These are phyloP conservation scores for Timema cristinae DNA, from an alignment of 2,888 invertebrate genomes.

Conservation along the genomic window DNA sequence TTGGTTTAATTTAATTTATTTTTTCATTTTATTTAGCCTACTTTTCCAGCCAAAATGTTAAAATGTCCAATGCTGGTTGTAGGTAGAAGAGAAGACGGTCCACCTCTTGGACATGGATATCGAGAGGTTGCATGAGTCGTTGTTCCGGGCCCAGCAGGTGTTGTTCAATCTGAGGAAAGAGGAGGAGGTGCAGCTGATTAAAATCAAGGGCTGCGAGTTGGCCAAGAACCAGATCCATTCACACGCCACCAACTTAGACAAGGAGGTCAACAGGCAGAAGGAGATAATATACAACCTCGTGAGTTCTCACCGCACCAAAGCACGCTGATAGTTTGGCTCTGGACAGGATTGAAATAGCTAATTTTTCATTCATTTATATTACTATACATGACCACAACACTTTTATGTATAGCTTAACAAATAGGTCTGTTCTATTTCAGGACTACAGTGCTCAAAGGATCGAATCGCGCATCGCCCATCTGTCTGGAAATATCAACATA, in stretches of 20 bases:
- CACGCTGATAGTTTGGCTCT: background rate
- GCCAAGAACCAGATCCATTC: constrained; percentile 48
- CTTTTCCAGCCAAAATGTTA: background rate
- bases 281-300: constrained; percentile 60
- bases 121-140: constrained; percentile 50
- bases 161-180: constrained; percentile 48
- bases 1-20: too few relatives aligned
- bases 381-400: background rate
- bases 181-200: constrained; percentile 50
- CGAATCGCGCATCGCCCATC: constrained; percentile 26
- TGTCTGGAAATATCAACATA: constrained; percentile 21
- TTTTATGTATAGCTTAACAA: background rate
- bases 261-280: constrained; percentile 52
- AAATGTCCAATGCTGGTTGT: constrained; percentile 19
- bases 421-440: constrained; percentile 22
- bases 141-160: constrained; percentile 50
- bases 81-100: constrained; percentile 38
- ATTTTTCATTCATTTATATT: constrained; percentile 1
- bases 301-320: constrained; percentile 37
- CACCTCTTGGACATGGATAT: constrained; percentile 47
- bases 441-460: constrained; percentile 29
- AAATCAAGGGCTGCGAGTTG: constrained; percentile 48
- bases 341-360: background rate
- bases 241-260: constrained; percentile 48
- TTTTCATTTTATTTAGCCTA: background rate